Base-by-base conservation (phyloP, 2,797 vertebrate genomes). In the Macroramphosus scolopax region DNA sequence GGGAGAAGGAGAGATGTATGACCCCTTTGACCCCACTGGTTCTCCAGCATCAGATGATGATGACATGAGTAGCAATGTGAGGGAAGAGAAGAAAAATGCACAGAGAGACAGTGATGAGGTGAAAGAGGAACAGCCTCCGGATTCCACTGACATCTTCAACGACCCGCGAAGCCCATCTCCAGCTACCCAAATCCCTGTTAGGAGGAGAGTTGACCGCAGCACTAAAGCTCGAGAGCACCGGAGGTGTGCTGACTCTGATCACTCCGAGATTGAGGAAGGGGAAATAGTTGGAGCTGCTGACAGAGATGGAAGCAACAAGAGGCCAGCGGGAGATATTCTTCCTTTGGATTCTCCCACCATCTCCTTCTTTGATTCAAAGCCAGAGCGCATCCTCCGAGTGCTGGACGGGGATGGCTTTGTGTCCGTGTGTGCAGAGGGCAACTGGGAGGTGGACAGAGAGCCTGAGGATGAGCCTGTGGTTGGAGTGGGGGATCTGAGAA, bases 11-110 rank as follows among this genome's bases (percentile, higher is more conserved):
- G 93, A 97, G 65, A 97, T 96, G 51, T 97, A 97, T 13, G 95
- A 97, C 68, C 95, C 95, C 1, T 97, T 97, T 36, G 93, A 96
- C 40, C 95, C 95, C n/a, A 97, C 95, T 0, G 95, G 94, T 30
- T 97, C 95, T 49, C 94, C 84, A 67, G 91, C 71, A 56, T 95
- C 40, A 60, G 93, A 42, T 6, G 13, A 22, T 0, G 59, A 75
- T 12, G 71, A 72, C 6, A 43, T 32, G 5, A 43, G 40, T 11
- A 31, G 31, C 3, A 73, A 68, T 42, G 32, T 24, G 8, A 52
- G 33, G 11, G 50, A 40, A 5, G 9, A 55, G 12, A 60, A 58
- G 12, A 52, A 38, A 35, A 66, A 69, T 6, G 3, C 24, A 4
- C 71, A 74, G n/a, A 46, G 20, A 29, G 67, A 17, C 17, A 64